These are phyloP conservation scores for Crotalus adamanteus DNA, from an alignment of 2,797 vertebrate genomes.

Conservation along the genomic window DNA sequence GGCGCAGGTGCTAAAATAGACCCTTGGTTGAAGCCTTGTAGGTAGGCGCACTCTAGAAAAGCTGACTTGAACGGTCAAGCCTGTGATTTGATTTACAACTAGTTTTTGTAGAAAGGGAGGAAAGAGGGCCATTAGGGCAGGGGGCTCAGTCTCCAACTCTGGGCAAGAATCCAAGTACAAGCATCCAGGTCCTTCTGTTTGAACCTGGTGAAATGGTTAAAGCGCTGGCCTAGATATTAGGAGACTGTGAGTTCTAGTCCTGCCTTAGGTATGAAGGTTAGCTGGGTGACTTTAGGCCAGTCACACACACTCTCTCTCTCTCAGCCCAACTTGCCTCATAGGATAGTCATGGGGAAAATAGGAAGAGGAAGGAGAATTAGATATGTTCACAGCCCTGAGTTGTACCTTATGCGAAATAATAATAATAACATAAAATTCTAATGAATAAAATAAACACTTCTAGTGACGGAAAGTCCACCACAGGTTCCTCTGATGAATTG, in stretches of 20 bases:
- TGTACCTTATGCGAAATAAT: background rate
- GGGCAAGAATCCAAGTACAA: background rate
- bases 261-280: background rate
- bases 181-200: background rate
- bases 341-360: background rate
- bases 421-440: background rate
- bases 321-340: background rate
- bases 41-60: background rate
- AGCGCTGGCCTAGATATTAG: background rate
- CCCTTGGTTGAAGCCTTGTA: background rate
- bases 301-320: background rate
- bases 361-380: background rate
- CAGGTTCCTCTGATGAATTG: background rate
- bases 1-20: background rate
- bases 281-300: background rate
- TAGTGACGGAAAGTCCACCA: background rate
- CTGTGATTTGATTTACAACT: background rate
- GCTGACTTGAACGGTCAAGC: background rate
- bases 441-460: background rate
- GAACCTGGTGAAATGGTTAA: background rate
- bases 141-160: background rate
- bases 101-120: background rate
- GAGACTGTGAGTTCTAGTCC: background rate
- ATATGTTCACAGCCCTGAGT: background rate
- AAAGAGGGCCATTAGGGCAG: background rate